A percentile compares a stretch with the other conserved stretches of the same genome.
These are phyloP conservation scores for Pterocles gutturalis DNA, from an alignment of 2,113 vertebrate species.

Conservation along the genomic window DNA sequence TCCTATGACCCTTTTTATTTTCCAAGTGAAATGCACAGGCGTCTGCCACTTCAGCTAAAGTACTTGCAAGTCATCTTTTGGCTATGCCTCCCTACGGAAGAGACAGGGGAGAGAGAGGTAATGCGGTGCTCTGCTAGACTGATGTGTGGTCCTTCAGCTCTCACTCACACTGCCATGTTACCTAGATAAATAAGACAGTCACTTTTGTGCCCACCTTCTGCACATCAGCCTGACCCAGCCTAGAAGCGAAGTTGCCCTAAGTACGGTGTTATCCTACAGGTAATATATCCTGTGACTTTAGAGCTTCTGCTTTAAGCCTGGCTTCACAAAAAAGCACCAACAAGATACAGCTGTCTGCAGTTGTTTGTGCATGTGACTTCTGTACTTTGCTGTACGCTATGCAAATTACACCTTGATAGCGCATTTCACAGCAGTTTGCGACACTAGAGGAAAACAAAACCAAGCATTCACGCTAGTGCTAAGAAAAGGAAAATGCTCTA, in stretches of 20 bases:
- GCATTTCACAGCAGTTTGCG: not conserved
- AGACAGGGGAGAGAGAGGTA: not conserved
- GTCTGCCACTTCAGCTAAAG: not conserved
- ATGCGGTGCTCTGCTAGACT: fast-evolving
- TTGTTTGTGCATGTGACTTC: not conserved
- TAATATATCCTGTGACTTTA: not conserved
- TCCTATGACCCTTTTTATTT: not conserved
- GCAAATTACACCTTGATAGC: not conserved
- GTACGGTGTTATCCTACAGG: not conserved
- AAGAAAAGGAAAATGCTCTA: not conserved
- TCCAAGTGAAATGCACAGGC: not conserved
- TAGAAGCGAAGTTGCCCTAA: not conserved
- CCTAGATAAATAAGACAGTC: not conserved
- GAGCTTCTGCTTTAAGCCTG: not conserved
- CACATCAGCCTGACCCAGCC: not conserved
- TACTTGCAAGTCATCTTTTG: not conserved
- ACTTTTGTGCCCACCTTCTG: not conserved
- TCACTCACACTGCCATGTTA: fast-evolving
- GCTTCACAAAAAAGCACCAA: not conserved
- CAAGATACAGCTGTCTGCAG: not conserved
- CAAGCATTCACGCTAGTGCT: not conserved
- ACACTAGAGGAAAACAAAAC: not conserved
- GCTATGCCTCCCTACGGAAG: not conserved
- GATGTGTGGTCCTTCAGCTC: fast-evolving
- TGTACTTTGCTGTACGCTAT: not conserved